Evolutionary conservation across 2,113 vertebrate genomes (phyloP), one percentile per base, ranked within the genome.

Genomic region (Egretta garzetta): DNA sequence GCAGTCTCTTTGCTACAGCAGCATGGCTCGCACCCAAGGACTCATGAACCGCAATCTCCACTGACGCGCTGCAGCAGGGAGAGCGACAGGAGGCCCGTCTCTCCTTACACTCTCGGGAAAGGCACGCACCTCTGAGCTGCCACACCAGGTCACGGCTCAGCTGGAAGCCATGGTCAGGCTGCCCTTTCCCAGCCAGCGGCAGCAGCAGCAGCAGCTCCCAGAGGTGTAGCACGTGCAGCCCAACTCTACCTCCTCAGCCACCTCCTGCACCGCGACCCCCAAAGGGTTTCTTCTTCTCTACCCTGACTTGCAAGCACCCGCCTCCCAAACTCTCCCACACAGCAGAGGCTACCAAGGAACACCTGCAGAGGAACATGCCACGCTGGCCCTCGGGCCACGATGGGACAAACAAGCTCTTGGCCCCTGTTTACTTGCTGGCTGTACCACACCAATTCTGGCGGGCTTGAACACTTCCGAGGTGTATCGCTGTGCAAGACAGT

Each of bases 61-160:
- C 8, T 1, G 1, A 28, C 2, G 0, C 2, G 9, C 8, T 50
- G 63, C 32, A 80, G 30, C 16, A 18, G 2, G 3, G 3, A 49
- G 49, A 45, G 8, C 26, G 9, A 21, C 12, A 33, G 12, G 8
- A 49, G 24, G 47, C 12, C 6, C 19, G 2, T 12, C 47, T 80
- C n/a, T 24, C 20, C 28, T 2, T 16, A 47, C 2, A 1, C 24
- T 45, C 39, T 45, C 4, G 8, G 41, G 52, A 86, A 19, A 84
- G 43, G 16, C 53, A 22, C 6, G 0, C 22, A 26, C 19, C 37
- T 59, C 7, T 5, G 13, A 76, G 14, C 13, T 33, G 37, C 33
- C 58, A 43, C n/a, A 77, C 35, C 18, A 63, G 39, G 19, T 14
- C 47, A 45, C 3, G 4, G 12, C 39, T 50, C 39, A 8, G 24